Base-by-base conservation (phyloP, 1,140 invertebrate species). In the Babylonia areolata region DNA sequence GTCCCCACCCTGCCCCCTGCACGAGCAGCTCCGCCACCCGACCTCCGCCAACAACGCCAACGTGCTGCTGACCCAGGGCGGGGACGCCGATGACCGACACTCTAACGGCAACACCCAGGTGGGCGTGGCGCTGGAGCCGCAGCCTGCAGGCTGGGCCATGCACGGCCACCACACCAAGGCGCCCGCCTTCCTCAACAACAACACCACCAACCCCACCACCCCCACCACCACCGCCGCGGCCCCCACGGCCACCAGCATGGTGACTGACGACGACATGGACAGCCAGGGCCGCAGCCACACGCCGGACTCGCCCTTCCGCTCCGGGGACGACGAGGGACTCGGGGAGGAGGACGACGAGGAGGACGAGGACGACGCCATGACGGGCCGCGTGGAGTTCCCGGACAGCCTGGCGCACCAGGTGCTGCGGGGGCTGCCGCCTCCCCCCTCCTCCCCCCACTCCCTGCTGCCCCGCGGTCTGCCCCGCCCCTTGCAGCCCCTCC, bases 321-420 rank as follows among this genome's bases (percentile, higher is more conserved):
- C 86, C 86, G 86, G 87, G 69, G 83, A 75, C 82, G 51, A 83
- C 80, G 82, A 90, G 69, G 85, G 87, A 23, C 90, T 90, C n/a
- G 92, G 90, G 12, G 87, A 88, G 20, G 87, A 87, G 6, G 87
- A 88, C 78, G 85, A 86, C 5, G 84, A 79, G 39, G 85, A 82
- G 15, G 85, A 86, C 12, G 77, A 84, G 40, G 88, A 86, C 17
- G 87, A 86, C 42, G 81, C 39, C 28, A 51, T 77, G 58, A 64
- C 71, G 23, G 51, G 71, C 64, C 33, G 37, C 31, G 82, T 51
- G 0, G 92, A 92, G 2, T 84, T 92, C 78, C 91, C 91, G 87
- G 92, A 92, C 87, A 91, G 92, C 77, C 79, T 91, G 15, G 90
- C 88, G 46, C 90, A 88, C 84, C 85, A 75, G 37, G 64, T 83